Evolutionary conservation across 2,888 invertebrate species (phyloP).

Genomic region (Dryomyza anilis): DNA sequence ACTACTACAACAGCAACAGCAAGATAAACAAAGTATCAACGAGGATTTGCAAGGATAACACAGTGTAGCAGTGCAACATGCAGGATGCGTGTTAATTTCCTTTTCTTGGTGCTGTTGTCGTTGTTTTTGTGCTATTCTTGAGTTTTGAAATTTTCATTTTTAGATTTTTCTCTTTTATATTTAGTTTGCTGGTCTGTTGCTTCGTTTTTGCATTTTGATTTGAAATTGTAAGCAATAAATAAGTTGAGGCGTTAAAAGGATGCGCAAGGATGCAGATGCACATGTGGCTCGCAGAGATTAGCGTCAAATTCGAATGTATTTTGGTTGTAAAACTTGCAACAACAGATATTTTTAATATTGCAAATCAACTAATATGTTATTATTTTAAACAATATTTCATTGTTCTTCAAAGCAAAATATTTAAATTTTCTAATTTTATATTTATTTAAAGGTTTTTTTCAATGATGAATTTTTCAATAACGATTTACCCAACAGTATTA

Average conservation of each 20-base stretch:
- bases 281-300: slow-evolving; percentile 1
- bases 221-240: slow-evolving; percentile 18
- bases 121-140: slow-evolving; percentile 1
- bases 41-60: slow-evolving; percentile 22
- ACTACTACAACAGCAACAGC: background rate
- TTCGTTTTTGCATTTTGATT: slow-evolving; percentile 10
- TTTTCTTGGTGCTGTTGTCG: too few relatives aligned
- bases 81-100: slow-evolving; percentile 7
- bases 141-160: too few relatives aligned
- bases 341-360: too few relatives aligned
- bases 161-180: too few relatives aligned
- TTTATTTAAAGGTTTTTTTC: too few relatives aligned
- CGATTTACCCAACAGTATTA: too few relatives aligned
- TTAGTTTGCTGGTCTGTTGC: background rate
- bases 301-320: background rate
- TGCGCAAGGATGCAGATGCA: background rate
- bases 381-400: too few relatives aligned
- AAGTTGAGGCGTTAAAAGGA: slow-evolving; percentile 6
- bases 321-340: too few relatives aligned
- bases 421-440: too few relatives aligned
- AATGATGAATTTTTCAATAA: too few relatives aligned
- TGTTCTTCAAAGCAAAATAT: too few relatives aligned
- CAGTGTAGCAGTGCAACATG: background rate
- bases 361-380: too few relatives aligned
- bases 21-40: slow-evolving; percentile 28